A percentile compares a stretch with the other conserved stretches of the same genome.
Evolutionary conservation across 2,113 vertebrate species (phyloP).

Genomic region (Clarias macrocephalus): DNA sequence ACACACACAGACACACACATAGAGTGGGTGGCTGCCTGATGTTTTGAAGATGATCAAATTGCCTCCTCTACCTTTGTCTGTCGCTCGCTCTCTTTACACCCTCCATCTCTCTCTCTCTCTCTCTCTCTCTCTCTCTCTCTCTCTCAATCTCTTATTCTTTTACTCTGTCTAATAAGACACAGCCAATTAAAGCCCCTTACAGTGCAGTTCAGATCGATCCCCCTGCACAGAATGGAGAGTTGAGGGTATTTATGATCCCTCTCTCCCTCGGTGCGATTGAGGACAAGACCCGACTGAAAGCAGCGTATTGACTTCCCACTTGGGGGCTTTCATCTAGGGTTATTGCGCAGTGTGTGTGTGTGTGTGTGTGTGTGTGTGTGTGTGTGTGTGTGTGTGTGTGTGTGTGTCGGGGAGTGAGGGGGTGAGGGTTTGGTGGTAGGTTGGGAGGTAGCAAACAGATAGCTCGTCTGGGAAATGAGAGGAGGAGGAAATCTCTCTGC

Average conservation of each 20-base stretch:
- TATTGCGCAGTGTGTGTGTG: neutral
- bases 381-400: neutral
- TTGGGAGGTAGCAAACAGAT: slow-evolving; percentile 8
- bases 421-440: neutral
- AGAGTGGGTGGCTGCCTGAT: slow-evolving; percentile 23
- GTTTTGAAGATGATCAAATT: slow-evolving; percentile 23
- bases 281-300: slow-evolving; percentile 23
- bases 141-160: neutral
- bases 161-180: slow-evolving; percentile 1
- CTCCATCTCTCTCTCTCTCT: neutral
- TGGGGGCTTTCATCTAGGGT: slow-evolving; percentile 25
- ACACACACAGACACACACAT: neutral
- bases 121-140: neutral
- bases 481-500: slow-evolving; percentile 21
- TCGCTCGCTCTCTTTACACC: neutral
- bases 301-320: slow-evolving; percentile 30
- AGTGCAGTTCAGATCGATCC: slow-evolving; percentile 6
- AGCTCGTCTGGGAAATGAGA: slow-evolving; percentile 28
- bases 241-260: slow-evolving; percentile 23
- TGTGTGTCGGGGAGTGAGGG: neutral
- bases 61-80: slow-evolving; percentile 8
- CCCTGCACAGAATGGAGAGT: neutral
- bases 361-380: slow-evolving; percentile 13
- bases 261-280: slow-evolving; percentile 25
- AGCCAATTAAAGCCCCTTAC: slow-evolving; percentile 26